A percentile compares a stretch with the other conserved stretches of the same genome.
Conservation (phyloP, 2,888 invertebrate genomes). For the Ptychoptera albimana region DNA sequence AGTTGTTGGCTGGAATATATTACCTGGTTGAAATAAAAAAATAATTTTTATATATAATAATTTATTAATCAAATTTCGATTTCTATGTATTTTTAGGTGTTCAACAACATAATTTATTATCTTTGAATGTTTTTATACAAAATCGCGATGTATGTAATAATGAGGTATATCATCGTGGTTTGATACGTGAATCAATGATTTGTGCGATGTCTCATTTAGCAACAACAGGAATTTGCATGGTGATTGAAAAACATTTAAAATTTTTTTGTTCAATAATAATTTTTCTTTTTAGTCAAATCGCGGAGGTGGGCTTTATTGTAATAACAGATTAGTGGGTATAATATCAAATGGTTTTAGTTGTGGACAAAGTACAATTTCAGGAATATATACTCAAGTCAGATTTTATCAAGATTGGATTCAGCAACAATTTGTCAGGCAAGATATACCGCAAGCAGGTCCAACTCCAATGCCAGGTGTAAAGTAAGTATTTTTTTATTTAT, state of each 20-base stretch:
- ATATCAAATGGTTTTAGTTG: conserved; percentile 9
- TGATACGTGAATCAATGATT: conserved; percentile 1
- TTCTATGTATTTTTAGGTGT: too few species aligned
- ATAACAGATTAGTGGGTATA: conserved; percentile 8
- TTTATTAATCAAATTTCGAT: too few species aligned
- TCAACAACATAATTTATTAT: background rate
- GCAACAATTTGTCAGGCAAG: conserved; percentile 1
- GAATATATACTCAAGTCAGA: background rate
- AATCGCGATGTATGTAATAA: conserved; percentile 5
- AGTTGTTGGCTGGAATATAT: background rate
- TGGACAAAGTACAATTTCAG: conserved; percentile 1
- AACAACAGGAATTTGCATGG: background rate
- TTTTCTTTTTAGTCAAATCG: conserved; percentile 2
- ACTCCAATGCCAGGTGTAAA: background rate
- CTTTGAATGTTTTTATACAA: background rate
- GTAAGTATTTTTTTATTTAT: too few species aligned
- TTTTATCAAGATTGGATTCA: background rate
- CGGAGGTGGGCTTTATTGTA: conserved; percentile 10
- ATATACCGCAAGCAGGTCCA: conserved; percentile 6
- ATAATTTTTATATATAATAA: too few species aligned
- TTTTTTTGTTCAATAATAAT: too few species aligned
- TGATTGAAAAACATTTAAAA: too few species aligned
- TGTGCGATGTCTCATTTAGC: conserved; percentile 1
- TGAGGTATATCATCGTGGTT: background rate
- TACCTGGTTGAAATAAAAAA: too few species aligned